Conservation (phyloP, 2,888 invertebrate genomes). For the Cryptus armator region DNA sequence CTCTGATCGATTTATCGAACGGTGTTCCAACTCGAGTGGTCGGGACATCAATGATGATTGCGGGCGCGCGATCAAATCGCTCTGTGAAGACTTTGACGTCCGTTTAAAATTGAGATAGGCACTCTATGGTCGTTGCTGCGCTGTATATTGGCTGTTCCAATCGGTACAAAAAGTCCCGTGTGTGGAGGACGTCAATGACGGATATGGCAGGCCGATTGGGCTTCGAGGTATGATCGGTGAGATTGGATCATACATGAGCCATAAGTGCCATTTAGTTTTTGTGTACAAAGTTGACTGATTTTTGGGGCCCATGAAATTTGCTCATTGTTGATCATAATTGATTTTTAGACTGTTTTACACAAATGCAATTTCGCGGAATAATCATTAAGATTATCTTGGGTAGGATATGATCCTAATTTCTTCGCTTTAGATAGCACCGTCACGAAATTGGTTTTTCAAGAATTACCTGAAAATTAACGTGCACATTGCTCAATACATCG, state of each 20-base stretch:
- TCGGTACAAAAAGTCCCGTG: constrained; percentile 21
- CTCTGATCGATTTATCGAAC: constrained; percentile 61
- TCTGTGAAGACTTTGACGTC: constrained; percentile 56
- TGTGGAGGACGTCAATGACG: constrained; percentile 30
- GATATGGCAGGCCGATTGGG: neutral
- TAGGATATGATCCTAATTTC: too few species aligned
- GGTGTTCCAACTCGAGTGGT: constrained; percentile 56
- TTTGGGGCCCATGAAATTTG: too few species aligned
- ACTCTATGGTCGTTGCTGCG: constrained; percentile 6
- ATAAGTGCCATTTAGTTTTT: neutral
- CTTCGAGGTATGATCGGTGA: neutral
- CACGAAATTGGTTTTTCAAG: too few species aligned
- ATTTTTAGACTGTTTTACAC: too few species aligned
- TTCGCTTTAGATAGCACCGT: too few species aligned
- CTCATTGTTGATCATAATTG: too few species aligned
- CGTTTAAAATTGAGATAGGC: constrained; percentile 61
- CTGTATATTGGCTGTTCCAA: constrained; percentile 3
- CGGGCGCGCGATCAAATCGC: constrained; percentile 61
- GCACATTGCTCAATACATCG: too few species aligned
- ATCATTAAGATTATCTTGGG: too few species aligned
- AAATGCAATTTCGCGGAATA: too few species aligned
- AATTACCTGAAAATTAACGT: too few species aligned
- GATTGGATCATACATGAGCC: neutral
- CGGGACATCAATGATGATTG: constrained; percentile 64
- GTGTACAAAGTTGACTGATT: too few species aligned